These are phyloP conservation scores for Smittia sp. DNA, from an alignment of 2,888 invertebrate species.

Conservation along the genomic window DNA sequence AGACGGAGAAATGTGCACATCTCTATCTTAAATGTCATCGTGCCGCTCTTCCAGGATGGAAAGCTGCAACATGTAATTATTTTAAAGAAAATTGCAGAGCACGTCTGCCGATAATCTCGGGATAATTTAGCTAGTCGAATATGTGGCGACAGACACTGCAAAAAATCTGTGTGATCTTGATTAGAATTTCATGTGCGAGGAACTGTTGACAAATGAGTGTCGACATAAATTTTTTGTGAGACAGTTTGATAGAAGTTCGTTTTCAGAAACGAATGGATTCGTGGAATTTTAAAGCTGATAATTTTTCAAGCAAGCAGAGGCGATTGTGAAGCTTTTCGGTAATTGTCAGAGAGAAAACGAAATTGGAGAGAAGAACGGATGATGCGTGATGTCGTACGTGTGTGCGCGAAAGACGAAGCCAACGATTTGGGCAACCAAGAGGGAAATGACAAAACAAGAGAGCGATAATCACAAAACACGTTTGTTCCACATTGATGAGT, in stretches of 20 bases:
- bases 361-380: not conserved
- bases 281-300: not conserved
- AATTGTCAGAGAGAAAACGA: not conserved
- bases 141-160: not conserved
- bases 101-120: not conserved
- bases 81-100: constrained; percentile 7
- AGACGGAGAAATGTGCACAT: too few relatives aligned
- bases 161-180: not conserved
- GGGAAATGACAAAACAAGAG: not conserved
- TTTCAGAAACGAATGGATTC: not conserved
- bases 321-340: not conserved
- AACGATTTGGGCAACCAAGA: not conserved
- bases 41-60: not conserved
- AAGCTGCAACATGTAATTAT: not conserved
- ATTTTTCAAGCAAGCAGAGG: not conserved
- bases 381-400: not conserved
- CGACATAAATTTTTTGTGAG: not conserved
- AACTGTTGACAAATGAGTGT: not conserved
- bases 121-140: too few relatives aligned
- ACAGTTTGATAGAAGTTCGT: too few relatives aligned
- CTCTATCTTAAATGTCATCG: too few relatives aligned
- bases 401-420: constrained; percentile 2
- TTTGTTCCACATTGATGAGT: constrained; percentile 27
- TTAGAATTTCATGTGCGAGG: constrained; percentile 7
- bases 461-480: constrained; percentile 14